Base-by-base conservation (phyloP, 2,888 invertebrate species). In the Hydrotaea diabolus region DNA sequence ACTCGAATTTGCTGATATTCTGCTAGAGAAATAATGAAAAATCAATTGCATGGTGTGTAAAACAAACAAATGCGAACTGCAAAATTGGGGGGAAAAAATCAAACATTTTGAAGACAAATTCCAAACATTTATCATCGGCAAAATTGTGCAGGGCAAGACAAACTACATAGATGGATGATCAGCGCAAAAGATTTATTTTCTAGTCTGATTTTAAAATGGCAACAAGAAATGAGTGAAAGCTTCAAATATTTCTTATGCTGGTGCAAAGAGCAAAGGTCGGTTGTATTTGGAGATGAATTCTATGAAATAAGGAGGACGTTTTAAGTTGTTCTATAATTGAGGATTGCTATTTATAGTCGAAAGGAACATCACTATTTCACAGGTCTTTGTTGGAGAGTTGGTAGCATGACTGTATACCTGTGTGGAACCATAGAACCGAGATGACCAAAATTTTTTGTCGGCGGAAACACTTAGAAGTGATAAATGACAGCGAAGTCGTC, bases 31-130 rank as follows among this genome's bases (percentile, higher is more conserved):
- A 74, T 85, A 85, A 83, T 86, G 85, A 86, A 86, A 85, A 85
- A 85, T 85, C 86, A 83, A 86, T 87, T 85, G 87, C 77, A 82
- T 82, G 79, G 75, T 85, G 86, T 86, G 85, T 82, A 77, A 77
- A 77, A 62, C 74, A 69, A 80, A 71, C 64, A 9, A 43, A 46
- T 49, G 49, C 26, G 59, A 23, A 15, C 23, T 69, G 46, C 19
- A 69, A 15, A 46, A 17, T 69, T 9, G 17, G 21, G 15, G 7
- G 17, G n/a, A 64, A 59, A 49, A 69, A 69, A 55, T 59, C 23
- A 74, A 74, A 59, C 23, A 49, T 7, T 74, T 74, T n/a, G 36
- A 17, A 69, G 74, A 53, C 57, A 74, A 82, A 82, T 77, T 39
- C 83, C 55, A 69, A 46, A 69, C 79, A 83, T 80, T 74, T 80